phyloP scores from a whole-genome alignment of 2,888 invertebrate species.

The Heliothis peltigera region DNA sequence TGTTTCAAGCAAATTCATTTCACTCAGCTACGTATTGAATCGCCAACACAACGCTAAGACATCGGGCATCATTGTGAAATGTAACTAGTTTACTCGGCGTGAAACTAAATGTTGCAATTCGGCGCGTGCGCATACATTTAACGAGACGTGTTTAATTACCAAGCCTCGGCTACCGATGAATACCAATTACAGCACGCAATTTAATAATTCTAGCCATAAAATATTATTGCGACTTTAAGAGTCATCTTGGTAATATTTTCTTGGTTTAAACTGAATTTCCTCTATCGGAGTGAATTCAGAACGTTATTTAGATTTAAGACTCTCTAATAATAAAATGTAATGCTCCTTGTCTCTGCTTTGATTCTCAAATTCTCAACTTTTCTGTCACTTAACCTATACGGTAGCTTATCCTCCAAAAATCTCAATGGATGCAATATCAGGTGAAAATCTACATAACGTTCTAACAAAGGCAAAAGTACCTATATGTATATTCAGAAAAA shows the following conservation, averaged over 20 bases:
- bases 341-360: too few relatives aligned
- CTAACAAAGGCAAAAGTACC: too few relatives aligned
- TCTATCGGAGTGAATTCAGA: neutral
- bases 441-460: too few relatives aligned
- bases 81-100: slow-evolving; percentile 53
- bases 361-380: too few relatives aligned
- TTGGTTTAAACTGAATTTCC: slow-evolving; percentile 6
- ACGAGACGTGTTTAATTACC: slow-evolving; percentile 74
- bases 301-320: too few relatives aligned
- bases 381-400: too few relatives aligned
- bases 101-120: slow-evolving; percentile 68
- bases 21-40: slow-evolving; percentile 26
- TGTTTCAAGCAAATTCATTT: slow-evolving; percentile 17
- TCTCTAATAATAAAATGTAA: too few relatives aligned
- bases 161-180: slow-evolving; percentile 63
- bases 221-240: slow-evolving; percentile 26
- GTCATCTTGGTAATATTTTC: slow-evolving; percentile 24
- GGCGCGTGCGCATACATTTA: slow-evolving; percentile 73
- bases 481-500: too few relatives aligned
- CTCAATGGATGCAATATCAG: too few relatives aligned
- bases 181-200: slow-evolving; percentile 57
- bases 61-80: slow-evolving; percentile 57
- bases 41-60: slow-evolving; percentile 34
- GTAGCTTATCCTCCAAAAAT: too few relatives aligned
- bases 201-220: slow-evolving; percentile 47